These are phyloP conservation scores for Morinoia aosen DNA, from an alignment of 2,888 invertebrate genomes.

Conservation along the genomic window DNA sequence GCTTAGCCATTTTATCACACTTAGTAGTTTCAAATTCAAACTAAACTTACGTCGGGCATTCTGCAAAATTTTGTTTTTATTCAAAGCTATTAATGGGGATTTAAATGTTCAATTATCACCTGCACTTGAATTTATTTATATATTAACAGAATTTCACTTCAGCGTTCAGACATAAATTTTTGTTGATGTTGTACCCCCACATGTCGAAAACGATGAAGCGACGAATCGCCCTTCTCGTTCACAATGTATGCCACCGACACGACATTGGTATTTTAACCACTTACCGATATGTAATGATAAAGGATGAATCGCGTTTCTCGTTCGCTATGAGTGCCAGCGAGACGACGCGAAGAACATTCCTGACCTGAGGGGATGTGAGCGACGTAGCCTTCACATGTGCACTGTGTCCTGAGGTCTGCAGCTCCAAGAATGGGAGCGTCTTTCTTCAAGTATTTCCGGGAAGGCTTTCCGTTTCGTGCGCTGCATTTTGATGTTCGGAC, in stretches of 20 bases:
- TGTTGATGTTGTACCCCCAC: too few species aligned
- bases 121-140: too few species aligned
- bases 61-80: too few species aligned
- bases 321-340: not conserved
- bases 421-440: not conserved
- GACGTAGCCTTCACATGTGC: not conserved
- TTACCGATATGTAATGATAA: too few species aligned
- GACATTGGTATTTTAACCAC: not conserved
- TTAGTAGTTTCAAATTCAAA: too few species aligned
- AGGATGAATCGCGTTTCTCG: not conserved
- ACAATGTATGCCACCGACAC: not conserved
- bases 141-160: too few species aligned
- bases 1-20: too few species aligned
- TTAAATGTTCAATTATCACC: too few species aligned
- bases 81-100: too few species aligned
- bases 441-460: not conserved
- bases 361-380: not conserved
- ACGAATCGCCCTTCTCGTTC: not conserved
- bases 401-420: not conserved
- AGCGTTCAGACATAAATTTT: too few species aligned
- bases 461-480: not conserved
- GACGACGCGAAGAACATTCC: not conserved
- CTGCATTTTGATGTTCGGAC: not conserved
- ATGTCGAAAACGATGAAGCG: not conserved
- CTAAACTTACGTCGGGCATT: too few species aligned